Evolutionary conservation across 2,888 invertebrate genomes (phyloP).

Genomic region (Augochlorella aurata): DNA sequence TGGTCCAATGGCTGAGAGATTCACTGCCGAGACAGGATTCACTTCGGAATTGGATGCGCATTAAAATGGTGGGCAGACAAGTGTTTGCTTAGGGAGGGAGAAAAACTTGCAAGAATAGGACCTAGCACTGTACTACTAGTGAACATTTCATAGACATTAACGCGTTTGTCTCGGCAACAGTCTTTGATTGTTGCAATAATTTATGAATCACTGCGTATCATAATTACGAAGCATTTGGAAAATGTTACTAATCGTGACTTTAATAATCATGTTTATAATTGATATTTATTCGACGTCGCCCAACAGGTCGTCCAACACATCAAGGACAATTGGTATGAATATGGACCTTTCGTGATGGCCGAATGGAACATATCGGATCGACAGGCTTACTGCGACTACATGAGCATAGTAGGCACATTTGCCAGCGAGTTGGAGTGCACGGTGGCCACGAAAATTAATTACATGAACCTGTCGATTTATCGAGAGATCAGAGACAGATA

Average conservation of each 20-base stretch:
- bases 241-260: neutral
- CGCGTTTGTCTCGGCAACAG: no score
- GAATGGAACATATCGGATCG: slow-evolving; percentile 75
- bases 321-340: slow-evolving; percentile 74
- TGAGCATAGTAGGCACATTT: slow-evolving; percentile 75
- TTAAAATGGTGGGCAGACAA: no score
- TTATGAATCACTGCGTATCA: no score
- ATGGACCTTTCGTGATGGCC: slow-evolving; percentile 74
- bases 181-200: no score
- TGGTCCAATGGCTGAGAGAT: no score
- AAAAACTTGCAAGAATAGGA: no score
- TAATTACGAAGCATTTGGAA: no score
- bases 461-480: slow-evolving; percentile 76
- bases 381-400: slow-evolving; percentile 71
- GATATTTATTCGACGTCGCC: neutral
- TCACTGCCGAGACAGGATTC: no score
- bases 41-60: no score
- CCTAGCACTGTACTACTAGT: no score
- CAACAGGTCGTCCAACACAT: slow-evolving; percentile 74
- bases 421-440: slow-evolving; percentile 77
- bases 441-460: slow-evolving; percentile 74
- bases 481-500: slow-evolving; percentile 64
- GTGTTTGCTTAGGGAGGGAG: no score
- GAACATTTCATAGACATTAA: no score
- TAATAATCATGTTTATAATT: neutral